Evolutionary conservation across 2,113 vertebrate genomes (phyloP), one percentile per base, ranked within the genome.

Genomic region (Amblyornis subalaris): DNA sequence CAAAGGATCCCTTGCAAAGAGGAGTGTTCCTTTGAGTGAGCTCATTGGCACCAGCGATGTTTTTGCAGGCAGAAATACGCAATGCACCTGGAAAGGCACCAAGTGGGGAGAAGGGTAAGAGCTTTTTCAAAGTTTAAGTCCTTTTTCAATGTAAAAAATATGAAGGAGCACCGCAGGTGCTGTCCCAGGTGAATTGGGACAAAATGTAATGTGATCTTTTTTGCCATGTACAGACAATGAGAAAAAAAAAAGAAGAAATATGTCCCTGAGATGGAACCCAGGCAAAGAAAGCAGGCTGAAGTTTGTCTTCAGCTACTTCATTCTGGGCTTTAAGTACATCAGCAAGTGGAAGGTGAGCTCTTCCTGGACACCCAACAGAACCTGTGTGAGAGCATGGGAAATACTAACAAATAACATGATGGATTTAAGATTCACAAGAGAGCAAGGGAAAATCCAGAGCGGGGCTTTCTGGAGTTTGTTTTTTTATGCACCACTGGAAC

Each of bases 401-500:
- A 45, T 45, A 5, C 26, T 87, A 67, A 78, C 10, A 4, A 94
- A 55, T 33, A 66, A 66, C 36, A 8, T 20, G 35, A 82, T 48
- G 24, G 54, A 94, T 79, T 88, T 82, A 73, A 89, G 70, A 72
- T 38, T 90, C 81, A 81, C 57, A 85, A 73, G 23, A 85, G 4
- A 94, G 55, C 24, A 88, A 82, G 96, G 96, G 95, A 93, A 97
- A 97, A 94, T 89, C 96, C 96, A 95, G 71, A 93, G 64, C 0
- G 93, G 94, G 91, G 75, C 28, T 97, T 97, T 96, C 85, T 96
- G 67, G 20, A 75, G 11, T 95, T 96, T 97, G 85, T 95, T 97
- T 97, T 95, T 94, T 95, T 96, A 95, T 55, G 89, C 75, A 85
- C 78, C 60, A 36, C 75, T 95, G 94, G 66, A 96, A 93, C 55